phyloP scores from a whole-genome alignment of 2,113 vertebrate species.

The Camelus dromedarius region DNA sequence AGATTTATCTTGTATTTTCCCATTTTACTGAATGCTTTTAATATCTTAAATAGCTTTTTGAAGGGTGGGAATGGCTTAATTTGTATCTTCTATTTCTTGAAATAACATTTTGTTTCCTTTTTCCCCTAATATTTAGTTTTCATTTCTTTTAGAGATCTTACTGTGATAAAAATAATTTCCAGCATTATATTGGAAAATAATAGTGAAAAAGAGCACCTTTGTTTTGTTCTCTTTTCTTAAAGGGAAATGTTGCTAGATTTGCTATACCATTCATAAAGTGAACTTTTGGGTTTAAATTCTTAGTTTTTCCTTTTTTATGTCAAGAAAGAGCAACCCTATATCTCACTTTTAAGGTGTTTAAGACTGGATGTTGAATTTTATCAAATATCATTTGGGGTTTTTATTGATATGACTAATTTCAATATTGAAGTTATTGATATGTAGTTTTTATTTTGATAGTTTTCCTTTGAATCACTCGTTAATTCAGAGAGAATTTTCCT shows the following conservation, averaged over 20 bases:
- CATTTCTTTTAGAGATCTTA: not conserved
- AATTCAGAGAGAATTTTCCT: not conserved
- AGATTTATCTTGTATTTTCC: not conserved
- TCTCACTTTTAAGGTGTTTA: conserved; percentile 35
- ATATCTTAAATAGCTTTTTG: not conserved
- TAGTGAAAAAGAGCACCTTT: not conserved
- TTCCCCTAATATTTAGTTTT: not conserved
- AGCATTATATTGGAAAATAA: not conserved
- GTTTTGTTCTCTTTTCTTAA: not conserved
- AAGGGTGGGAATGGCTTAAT: not conserved
- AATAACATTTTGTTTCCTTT: not conserved
- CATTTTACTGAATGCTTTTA: not conserved
- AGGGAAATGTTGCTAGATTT: not conserved
- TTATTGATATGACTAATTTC: not conserved
- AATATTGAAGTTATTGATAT: conserved; percentile 9
- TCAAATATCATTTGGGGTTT: not conserved
- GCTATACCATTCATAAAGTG: not conserved
- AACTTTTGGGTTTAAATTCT: conserved; percentile 1
- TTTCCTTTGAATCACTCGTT: conserved; percentile 22
- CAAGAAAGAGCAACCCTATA: not conserved
- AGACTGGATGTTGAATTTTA: conserved; percentile 18
- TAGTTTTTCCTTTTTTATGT: not conserved
- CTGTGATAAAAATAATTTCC: not conserved
- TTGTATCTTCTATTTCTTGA: conserved; percentile 26
- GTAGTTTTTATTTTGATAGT: not conserved